A percentile compares a stretch with the other conserved stretches of the same genome.
phyloP scores from a whole-genome alignment of 1,140 invertebrate species.

The Musca vetustissima region DNA sequence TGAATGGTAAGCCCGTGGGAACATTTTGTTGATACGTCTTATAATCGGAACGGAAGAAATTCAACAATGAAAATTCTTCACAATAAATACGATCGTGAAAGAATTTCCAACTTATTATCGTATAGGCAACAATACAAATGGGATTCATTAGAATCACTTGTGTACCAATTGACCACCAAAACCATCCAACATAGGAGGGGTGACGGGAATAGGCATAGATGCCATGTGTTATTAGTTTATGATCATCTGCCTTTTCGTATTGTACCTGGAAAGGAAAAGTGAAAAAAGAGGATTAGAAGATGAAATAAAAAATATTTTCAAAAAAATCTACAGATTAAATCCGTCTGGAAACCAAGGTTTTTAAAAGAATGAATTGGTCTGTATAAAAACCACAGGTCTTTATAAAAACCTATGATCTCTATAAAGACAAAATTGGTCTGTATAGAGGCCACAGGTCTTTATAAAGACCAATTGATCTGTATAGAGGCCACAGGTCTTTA shows the following conservation, averaged over 20 bases:
- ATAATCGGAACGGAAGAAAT: slow-evolving; percentile 93
- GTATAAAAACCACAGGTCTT: too few species aligned
- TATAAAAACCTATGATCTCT: too few species aligned
- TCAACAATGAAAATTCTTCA: slow-evolving; percentile 90
- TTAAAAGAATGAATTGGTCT: too few species aligned
- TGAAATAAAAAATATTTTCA: too few species aligned
- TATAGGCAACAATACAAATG: slow-evolving; percentile 81
- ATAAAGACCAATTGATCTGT: too few species aligned
- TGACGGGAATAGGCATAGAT: slow-evolving; percentile 83
- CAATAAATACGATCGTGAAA: slow-evolving; percentile 85
- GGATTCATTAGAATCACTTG: slow-evolving; percentile 94
- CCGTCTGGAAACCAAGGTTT: too few species aligned
- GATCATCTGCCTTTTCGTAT: slow-evolving; percentile 73
- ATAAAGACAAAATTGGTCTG: too few species aligned
- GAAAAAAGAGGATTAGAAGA: slow-evolving; percentile 11
- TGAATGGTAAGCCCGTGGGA: slow-evolving; percentile 89
- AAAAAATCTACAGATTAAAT: too few species aligned
- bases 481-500: too few species aligned
- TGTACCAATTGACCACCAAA: slow-evolving; percentile 97
- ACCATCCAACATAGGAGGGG: slow-evolving; percentile 98
- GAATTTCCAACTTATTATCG: slow-evolving; percentile 84
- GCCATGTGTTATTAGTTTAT: slow-evolving; percentile 88
- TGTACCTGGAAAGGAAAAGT: slow-evolving; percentile 63
- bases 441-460: too few species aligned
- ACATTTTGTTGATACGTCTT: slow-evolving; percentile 84